Conservation (phyloP, 2,888 invertebrate species). For the Notocelia uddmanniana region DNA sequence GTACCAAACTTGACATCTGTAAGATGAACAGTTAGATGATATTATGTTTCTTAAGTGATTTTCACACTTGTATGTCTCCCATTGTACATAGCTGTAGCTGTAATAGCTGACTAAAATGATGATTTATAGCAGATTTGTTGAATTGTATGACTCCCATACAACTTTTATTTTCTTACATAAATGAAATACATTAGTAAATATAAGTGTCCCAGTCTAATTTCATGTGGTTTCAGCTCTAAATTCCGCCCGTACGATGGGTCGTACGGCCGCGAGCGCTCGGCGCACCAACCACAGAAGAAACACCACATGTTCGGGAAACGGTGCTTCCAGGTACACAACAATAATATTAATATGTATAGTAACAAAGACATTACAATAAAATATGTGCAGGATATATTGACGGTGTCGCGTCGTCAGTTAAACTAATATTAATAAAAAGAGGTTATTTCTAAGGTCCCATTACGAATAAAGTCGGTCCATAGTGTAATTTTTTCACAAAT, state of each 20-base stretch:
- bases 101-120: no score
- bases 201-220: background rate
- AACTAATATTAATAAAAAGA: no score
- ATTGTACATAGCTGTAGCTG: no score
- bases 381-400: no score
- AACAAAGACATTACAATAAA: no score
- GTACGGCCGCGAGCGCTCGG: slow-evolving; percentile 77
- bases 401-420: no score
- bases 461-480: no score
- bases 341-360: no score
- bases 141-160: slow-evolving; percentile 18
- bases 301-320: slow-evolving; percentile 97
- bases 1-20: background rate
- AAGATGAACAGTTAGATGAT: background rate
- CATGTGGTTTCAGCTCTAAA: slow-evolving; percentile 76
- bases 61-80: background rate
- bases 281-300: slow-evolving; percentile 90
- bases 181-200: background rate
- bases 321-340: slow-evolving; percentile 90
- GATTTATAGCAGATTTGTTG: background rate
- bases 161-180: background rate
- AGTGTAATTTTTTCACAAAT: no score
- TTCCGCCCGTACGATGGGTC: slow-evolving; percentile 88
- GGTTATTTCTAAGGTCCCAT: no score
- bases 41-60: background rate